Percentiles rank a stretch among this genome's conserved stretches.
Conservation (phyloP, 2,888 invertebrate genomes). For the Hypolimnas misippus region DNA sequence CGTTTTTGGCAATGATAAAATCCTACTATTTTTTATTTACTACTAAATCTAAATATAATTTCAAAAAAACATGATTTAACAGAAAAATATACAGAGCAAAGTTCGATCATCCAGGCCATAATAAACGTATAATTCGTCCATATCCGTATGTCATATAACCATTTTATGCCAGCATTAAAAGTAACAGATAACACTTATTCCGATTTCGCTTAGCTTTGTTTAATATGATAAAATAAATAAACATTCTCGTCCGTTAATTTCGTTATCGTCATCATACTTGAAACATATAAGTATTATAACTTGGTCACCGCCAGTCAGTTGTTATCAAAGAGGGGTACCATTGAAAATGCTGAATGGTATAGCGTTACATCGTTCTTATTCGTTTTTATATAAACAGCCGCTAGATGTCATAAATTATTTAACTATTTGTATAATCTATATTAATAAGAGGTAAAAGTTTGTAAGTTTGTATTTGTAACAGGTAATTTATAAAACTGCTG, state of each 20-base stretch:
- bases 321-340: too few species aligned
- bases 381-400: not conserved
- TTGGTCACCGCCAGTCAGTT: too few species aligned
- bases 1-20: too few species aligned
- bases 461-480: too few species aligned
- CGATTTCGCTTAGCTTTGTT: not conserved
- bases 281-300: too few species aligned
- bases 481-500: too few species aligned
- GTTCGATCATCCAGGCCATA: not conserved
- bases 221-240: not conserved
- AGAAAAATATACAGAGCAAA: not conserved
- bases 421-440: slow-evolving; percentile 1
- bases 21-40: too few species aligned
- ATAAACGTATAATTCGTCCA: slow-evolving; percentile 13
- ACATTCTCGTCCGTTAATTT: not conserved
- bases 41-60: too few species aligned
- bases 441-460: too few species aligned
- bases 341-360: too few species aligned
- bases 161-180: not conserved
- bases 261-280: not conserved
- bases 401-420: not conserved
- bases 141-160: too few species aligned
- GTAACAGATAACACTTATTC: not conserved
- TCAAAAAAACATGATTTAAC: too few species aligned
- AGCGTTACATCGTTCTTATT: slow-evolving; percentile 14